Base-by-base conservation (phyloP, 2,113 vertebrate genomes). In the Notarius quadriscutis region DNA sequence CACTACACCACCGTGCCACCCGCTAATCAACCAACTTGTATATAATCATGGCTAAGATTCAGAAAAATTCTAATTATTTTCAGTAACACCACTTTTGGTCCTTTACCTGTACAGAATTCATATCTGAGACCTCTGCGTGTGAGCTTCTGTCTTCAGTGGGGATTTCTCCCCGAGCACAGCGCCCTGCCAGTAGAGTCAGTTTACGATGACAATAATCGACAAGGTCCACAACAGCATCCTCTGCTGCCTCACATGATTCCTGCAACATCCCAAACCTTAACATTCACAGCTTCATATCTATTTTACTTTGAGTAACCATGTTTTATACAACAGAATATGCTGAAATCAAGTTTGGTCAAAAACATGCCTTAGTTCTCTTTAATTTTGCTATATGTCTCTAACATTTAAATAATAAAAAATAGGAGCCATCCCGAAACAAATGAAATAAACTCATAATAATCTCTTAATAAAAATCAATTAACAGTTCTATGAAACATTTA, bases 181-280 rank as follows among this genome's bases (percentile, higher is more conserved):
- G 92, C 81, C 95, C 95, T 55, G 92, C 94, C 20, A 99, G 91
- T 79, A 97, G 89, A 27, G 93, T 96, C 92, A 99, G 93, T 90
- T 99, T 99, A 51, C 97, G 96, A 91, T 98, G 97, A 91, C 97
- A 98, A 58, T 99, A 99, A 94, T 99, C 98, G 55, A 98, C 95
- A 86, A 99, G 92, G 91, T 99, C 98, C 90, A 99, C 93, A 71
- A 97, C 34, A 27, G 93, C 92, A 65, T 97, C 97, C 62, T 95
- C 97, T 4, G 96, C 97, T 67, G 97, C 96, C 84, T 97, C 97
- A 1, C 97, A 98, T 9, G 97, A 95, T 63, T 99, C 98, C 98
- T 99, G 87, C 7, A 63, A 27, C 10, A 78, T 82, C 50, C 4
- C 18, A 62, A 62, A 58, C n/a, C 9, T 41, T 41, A 81, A 60